Percentiles rank a stretch among this genome's conserved stretches.
Evolutionary conservation across 2,797 vertebrate species (phyloP).

Genomic region (Alosa sapidissima): DNA sequence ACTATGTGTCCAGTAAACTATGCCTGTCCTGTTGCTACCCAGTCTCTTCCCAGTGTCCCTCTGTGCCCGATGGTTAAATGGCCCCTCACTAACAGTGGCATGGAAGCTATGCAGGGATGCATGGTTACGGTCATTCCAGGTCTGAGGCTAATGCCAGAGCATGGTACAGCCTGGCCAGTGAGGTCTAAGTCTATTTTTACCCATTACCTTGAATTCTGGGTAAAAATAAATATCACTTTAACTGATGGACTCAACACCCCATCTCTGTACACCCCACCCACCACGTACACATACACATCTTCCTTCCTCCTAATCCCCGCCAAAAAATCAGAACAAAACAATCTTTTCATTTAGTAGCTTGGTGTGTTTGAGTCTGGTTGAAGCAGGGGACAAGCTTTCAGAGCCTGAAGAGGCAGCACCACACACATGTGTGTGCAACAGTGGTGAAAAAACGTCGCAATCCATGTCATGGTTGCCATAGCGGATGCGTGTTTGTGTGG

Average conservation of each 20-base stretch:
- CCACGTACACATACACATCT: background rate
- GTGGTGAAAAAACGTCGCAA: background rate
- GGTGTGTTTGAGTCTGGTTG: conserved; percentile 8
- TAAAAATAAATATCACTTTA: conserved; percentile 51
- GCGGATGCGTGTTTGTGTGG: conserved; percentile 12
- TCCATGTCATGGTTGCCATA: conserved; percentile 27
- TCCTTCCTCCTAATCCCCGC: background rate
- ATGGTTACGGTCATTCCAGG: conserved; percentile 35
- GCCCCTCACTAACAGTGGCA: conserved; percentile 32
- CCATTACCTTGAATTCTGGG: conserved; percentile 34
- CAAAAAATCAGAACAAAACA: background rate
- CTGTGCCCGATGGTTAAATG: conserved; percentile 18
- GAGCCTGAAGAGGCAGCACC: background rate
- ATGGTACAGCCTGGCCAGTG: conserved; percentile 9
- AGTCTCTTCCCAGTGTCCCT: background rate
- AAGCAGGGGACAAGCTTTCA: conserved; percentile 8
- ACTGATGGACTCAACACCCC: conserved; percentile 10
- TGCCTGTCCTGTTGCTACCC: conserved; percentile 16
- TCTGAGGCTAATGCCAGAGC: conserved; percentile 33
- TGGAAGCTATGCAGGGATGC: conserved; percentile 27
- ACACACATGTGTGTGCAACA: background rate
- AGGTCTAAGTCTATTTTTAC: conserved; percentile 39
- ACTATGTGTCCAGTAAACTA: background rate
- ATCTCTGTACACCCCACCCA: background rate
- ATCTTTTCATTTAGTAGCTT: background rate